phyloP scores from a whole-genome alignment of 2,113 vertebrate genomes.

The Xiphophorus maculatus region DNA sequence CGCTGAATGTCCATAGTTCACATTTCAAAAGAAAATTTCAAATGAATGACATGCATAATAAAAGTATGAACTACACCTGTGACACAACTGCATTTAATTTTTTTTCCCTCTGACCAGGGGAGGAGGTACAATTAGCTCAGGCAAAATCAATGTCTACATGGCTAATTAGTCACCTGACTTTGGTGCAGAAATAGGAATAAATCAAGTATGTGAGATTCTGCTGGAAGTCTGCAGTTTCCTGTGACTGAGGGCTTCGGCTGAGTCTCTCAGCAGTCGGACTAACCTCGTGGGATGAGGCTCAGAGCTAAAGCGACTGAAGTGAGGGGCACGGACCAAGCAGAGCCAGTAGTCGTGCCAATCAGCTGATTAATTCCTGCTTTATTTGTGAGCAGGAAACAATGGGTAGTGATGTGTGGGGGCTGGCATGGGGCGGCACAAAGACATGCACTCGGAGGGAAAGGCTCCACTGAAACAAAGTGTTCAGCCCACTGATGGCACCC shows the following conservation, averaged over 20 bases:
- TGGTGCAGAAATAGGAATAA: conserved; percentile 41
- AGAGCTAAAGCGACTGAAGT: conserved; percentile 35
- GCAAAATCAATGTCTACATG: conserved; percentile 18
- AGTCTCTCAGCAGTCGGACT: conserved; percentile 48
- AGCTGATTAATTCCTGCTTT: conserved; percentile 76
- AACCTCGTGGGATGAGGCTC: conserved; percentile 51
- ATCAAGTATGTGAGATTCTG: conserved; percentile 53
- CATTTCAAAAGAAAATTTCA: too few relatives aligned
- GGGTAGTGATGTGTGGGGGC: conserved; percentile 60
- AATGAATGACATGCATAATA: too few relatives aligned
- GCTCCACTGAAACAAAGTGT: conserved; percentile 65
- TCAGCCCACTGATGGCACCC: conserved; percentile 69
- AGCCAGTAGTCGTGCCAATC: conserved; percentile 61
- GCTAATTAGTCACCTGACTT: conserved; percentile 5
- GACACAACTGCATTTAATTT: too few relatives aligned
- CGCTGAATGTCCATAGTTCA: too few relatives aligned
- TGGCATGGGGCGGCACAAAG: conserved; percentile 57
- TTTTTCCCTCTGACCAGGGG: not conserved
- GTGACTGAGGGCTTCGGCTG: conserved; percentile 21
- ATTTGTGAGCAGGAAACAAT: conserved; percentile 73
- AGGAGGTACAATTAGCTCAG: conserved; percentile 4
- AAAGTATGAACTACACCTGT: too few relatives aligned
- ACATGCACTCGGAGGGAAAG: conserved; percentile 26
- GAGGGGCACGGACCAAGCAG: conserved; percentile 44
- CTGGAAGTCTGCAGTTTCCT: conserved; percentile 49